phyloP scores from a whole-genome alignment of 2,113 vertebrate genomes.

The Hippotragus niger region DNA sequence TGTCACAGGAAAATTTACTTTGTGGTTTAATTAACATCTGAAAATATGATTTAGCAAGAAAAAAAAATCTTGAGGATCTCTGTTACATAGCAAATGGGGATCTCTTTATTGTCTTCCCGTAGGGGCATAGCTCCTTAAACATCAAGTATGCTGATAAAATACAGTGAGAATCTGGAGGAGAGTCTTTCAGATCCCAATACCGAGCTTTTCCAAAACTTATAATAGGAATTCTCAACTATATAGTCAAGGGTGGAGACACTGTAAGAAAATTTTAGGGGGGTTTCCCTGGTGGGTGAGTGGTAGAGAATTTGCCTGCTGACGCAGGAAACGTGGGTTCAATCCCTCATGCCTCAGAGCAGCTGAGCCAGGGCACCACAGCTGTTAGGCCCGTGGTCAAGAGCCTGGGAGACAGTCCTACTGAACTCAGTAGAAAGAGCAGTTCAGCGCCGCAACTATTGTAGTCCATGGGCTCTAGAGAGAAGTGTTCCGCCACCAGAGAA shows the following conservation, averaged over 20 bases:
- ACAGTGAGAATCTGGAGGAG: background rate
- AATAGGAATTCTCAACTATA: background rate
- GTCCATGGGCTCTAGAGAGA: background rate
- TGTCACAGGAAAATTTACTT: background rate
- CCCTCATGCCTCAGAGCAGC: background rate
- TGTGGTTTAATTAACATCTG: background rate
- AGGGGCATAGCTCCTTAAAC: background rate
- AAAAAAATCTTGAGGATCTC: background rate
- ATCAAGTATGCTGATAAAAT: background rate
- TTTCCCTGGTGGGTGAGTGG: background rate
- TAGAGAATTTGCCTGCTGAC: background rate
- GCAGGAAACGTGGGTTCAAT: accelerated
- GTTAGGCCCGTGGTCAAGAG: background rate
- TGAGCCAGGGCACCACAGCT: background rate
- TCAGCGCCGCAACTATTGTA: accelerated
- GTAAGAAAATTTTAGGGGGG: background rate
- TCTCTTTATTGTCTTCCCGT: background rate
- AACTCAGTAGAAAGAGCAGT: accelerated
- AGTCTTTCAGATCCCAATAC: background rate
- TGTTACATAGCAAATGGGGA: background rate
- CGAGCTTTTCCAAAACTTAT: background rate
- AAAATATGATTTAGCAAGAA: background rate
- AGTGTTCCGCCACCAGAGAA: accelerated
- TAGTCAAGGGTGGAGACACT: background rate
- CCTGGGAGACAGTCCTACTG: background rate